phyloP scores from a whole-genome alignment of 1,140 invertebrate genomes.

The Leptonema lineaticorne region DNA sequence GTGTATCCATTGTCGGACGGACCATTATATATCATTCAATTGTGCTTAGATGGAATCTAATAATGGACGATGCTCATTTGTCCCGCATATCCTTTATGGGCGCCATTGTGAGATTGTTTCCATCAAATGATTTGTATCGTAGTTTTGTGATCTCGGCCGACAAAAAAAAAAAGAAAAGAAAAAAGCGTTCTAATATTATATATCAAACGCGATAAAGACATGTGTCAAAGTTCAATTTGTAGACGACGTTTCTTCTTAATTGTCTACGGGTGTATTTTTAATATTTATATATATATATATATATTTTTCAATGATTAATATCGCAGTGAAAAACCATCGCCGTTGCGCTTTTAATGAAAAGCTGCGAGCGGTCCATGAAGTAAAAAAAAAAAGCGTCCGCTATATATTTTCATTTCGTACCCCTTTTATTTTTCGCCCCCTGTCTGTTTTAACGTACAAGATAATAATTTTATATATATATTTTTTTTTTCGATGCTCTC shows the following conservation, averaged over 20 bases:
- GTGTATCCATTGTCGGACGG: neutral
- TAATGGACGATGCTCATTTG: constrained; percentile 11
- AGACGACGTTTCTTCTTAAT: constrained; percentile 7
- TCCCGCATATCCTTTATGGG: constrained; percentile 3
- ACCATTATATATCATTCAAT: constrained; percentile 10
- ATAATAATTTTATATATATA: too few species aligned
- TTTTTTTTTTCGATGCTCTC: too few species aligned
- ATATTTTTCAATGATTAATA: constrained; percentile 21
- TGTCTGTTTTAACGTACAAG: too few species aligned
- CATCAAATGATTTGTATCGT: constrained; percentile 24
- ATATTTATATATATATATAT: too few species aligned
- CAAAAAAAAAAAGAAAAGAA: too few species aligned
- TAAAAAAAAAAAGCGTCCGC: neutral
- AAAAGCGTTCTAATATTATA: too few species aligned
- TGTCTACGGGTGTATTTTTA: neutral
- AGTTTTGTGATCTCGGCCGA: neutral
- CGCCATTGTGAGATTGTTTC: constrained; percentile 15
- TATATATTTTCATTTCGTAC: too few species aligned
- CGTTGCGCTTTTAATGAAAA: neutral
- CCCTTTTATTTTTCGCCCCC: too few species aligned
- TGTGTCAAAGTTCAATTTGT: constrained; percentile 22
- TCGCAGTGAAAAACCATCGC: neutral
- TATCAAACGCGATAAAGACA: constrained; percentile 1
- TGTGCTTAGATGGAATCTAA: constrained; percentile 5
- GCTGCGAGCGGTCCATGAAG: too few species aligned